Evolutionary conservation across 2,113 vertebrate species (phyloP), one percentile per base, ranked within the genome.

Genomic region (Eubucco bourcierii): DNA sequence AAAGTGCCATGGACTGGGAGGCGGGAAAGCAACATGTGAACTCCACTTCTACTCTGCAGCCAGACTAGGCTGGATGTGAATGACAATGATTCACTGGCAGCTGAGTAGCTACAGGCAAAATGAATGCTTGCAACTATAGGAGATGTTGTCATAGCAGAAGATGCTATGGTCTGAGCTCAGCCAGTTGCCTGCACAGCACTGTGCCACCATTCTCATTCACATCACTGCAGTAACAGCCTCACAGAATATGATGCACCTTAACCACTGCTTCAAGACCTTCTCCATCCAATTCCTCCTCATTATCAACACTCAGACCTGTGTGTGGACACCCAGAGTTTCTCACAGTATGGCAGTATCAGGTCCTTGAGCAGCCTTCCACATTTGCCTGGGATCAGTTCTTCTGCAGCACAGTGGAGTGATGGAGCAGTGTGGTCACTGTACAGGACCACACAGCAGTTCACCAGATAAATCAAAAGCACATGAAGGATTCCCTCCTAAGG

Each of bases 61-160:
- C 87, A 93, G 59, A 66, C 52, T 27, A 61, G 71, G 59, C 53
- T 84, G 68, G 63, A 76, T 2, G 8, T 68, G 44, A 63, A 86
- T 91, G 77, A 85, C 80, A 90, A 29, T 56, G 76, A 92, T 74
- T 80, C 63, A 91, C 5, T 63, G 64, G 84, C 89, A 93, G 83
- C 80, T 93, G 92, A 94, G 76, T 23, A 87, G 55, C 59, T 72
- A 88, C 50, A 64, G 68, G 59, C 59, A 74, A 87, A 92, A 77
- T 6, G 31, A 91, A n/a, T 17, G 25, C 92, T 92, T 90, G 64
- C 53, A 79, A 21, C 71, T 52, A 33, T 4, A 78, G 41, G 47
- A 90, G 79, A 50, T 52, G 52, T 70, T 92, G 91, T 52, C 25
- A 74, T 21, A 50, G 60, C 41, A 90, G 67, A 91, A 71, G 37